Percentiles rank a stretch among this genome's conserved stretches.
These are phyloP conservation scores for Xylophagus ater DNA, from an alignment of 2,888 invertebrate genomes.

Conservation along the genomic window DNA sequence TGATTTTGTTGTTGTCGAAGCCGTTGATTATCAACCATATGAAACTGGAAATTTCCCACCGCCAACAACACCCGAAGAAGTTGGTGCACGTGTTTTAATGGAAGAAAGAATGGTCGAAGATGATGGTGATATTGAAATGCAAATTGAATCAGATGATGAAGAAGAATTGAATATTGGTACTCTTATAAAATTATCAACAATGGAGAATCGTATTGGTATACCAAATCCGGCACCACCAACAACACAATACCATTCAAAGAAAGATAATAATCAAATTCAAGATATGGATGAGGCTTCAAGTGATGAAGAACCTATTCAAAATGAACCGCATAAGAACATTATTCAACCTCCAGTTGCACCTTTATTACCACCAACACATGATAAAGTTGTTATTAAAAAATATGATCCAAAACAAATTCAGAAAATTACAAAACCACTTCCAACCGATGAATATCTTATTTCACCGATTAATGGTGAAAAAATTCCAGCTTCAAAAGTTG, in stretches of 20 bases:
- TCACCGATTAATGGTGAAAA: conserved; percentile 98
- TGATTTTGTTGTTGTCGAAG: conserved; percentile 99
- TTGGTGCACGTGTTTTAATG: conserved; percentile 86
- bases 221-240: conserved; percentile 34
- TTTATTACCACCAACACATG: conserved; percentile 75
- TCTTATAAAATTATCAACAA: conserved; percentile 48
- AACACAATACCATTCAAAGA: conserved; percentile 33
- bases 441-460: conserved; percentile 82
- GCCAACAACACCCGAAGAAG: conserved; percentile 94
- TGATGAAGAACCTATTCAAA: conserved; percentile 49
- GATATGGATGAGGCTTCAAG: conserved; percentile 89
- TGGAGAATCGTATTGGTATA: conserved; percentile 49
- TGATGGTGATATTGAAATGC: conserved; percentile 79
- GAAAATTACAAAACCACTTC: conserved; percentile 49
- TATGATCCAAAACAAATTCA: conserved; percentile 87
- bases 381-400: conserved; percentile 90
- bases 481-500: conserved; percentile 93
- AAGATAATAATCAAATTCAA: conserved; percentile 56
- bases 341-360: conserved; percentile 43
- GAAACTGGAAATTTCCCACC: conserved; percentile 95
- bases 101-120: conserved; percentile 71
- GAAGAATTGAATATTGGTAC: conserved; percentile 41
- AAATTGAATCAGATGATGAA: conserved; percentile 75
- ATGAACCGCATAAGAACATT: conserved; percentile 36
- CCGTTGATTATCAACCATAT: conserved; percentile 95